Conservation (phyloP, 2,888 invertebrate species). For the Willowsia nigromaculata region DNA sequence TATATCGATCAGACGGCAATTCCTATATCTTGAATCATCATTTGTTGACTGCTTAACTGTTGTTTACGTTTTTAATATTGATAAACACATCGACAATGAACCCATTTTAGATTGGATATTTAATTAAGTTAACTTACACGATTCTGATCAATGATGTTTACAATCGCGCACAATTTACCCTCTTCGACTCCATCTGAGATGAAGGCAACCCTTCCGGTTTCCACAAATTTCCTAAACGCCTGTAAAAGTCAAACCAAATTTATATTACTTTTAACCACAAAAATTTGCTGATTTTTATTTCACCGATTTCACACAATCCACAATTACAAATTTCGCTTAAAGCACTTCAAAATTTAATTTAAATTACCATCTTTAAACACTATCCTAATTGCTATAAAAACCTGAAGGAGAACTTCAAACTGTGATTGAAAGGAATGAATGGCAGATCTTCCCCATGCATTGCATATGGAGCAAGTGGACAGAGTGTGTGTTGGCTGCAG, state of each 20-base stretch:
- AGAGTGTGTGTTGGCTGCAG: neutral
- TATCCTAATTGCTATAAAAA: neutral
- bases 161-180: conserved; percentile 96
- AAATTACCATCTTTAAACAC: neutral
- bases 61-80: no score
- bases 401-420: neutral
- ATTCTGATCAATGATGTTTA: conserved; percentile 98
- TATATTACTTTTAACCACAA: neutral
- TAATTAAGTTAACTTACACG: conserved; percentile 87
- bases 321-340: no score
- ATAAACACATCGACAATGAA: neutral
- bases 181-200: conserved; percentile 93
- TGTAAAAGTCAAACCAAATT: conserved; percentile 4
- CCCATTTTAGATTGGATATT: no score
- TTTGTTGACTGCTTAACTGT: neutral
- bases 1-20: conserved; percentile 87
- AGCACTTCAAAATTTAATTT: no score
- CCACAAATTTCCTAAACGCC: conserved; percentile 96
- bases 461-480: neutral
- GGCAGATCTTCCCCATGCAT: neutral
- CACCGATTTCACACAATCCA: neutral
- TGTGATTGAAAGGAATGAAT: neutral
- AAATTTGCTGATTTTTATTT: neutral
- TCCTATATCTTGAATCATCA: conserved; percentile 84
- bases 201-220: conserved; percentile 98